Evolutionary conservation across 1,140 invertebrate species (phyloP).

Genomic region (Ganaspis sp.): DNA sequence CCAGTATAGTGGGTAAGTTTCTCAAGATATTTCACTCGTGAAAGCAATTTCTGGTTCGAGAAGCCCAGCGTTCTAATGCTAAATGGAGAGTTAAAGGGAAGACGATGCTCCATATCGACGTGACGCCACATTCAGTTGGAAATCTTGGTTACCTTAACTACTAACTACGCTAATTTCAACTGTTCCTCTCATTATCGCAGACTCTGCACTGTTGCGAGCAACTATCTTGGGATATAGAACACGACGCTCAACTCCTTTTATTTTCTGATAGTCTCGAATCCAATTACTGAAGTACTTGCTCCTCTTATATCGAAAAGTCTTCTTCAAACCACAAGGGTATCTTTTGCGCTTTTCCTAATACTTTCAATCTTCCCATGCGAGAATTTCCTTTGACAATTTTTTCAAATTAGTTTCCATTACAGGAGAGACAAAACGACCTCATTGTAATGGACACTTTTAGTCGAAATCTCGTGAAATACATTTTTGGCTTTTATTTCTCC

Average conservation of each 20-base stretch:
- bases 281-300: constrained; percentile 10
- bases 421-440: not conserved
- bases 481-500: too few relatives aligned
- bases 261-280: not conserved
- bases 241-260: not conserved
- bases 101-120: constrained; percentile 9
- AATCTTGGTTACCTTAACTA: constrained; percentile 1
- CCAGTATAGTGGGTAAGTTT: not conserved
- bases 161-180: constrained; percentile 28
- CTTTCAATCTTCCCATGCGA: constrained; percentile 9
- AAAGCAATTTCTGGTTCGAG: constrained; percentile 19
- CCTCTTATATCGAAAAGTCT: not conserved
- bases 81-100: constrained; percentile 15
- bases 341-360: constrained; percentile 3
- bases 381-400: constrained; percentile 13
- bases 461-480: too few relatives aligned
- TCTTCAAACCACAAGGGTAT: constrained; percentile 9
- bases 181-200: constrained; percentile 23
- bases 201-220: constrained; percentile 19
- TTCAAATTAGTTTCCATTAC: not conserved
- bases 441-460: not conserved
- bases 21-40: constrained; percentile 21
- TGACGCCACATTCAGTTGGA: constrained; percentile 18
- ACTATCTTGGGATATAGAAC: constrained; percentile 5
- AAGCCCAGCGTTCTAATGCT: not conserved